Conservation (phyloP, 2,888 invertebrate species). For the Standfussiana lucernea region DNA sequence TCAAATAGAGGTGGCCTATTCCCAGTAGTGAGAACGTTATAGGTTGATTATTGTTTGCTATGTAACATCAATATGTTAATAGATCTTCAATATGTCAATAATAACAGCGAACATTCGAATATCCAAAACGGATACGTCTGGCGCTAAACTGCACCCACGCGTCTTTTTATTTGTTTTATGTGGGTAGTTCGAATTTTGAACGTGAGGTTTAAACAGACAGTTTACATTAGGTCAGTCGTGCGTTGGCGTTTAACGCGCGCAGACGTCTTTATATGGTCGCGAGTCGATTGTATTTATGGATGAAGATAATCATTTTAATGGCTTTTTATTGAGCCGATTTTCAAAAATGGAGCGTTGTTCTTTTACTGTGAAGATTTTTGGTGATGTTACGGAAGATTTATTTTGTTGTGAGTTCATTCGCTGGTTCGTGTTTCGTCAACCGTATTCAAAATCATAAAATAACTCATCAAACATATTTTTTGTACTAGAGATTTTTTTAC, state of each 20-base stretch:
- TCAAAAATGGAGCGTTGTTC: slow-evolving; percentile 30
- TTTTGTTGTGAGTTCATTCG: slow-evolving; percentile 3
- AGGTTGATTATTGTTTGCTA: neutral
- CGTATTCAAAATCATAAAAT: too few species aligned
- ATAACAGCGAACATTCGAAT: slow-evolving; percentile 44
- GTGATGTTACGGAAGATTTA: slow-evolving; percentile 28
- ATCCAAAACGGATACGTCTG: slow-evolving; percentile 45
- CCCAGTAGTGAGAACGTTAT: neutral
- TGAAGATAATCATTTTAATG: slow-evolving; percentile 57
- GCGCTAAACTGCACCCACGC: slow-evolving; percentile 63
- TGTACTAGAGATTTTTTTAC: too few species aligned
- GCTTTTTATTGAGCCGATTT: slow-evolving; percentile 46
- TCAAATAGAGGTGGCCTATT: neutral
- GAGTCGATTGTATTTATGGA: slow-evolving; percentile 56
- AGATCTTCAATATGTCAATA: slow-evolving; percentile 42
- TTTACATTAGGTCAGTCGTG: slow-evolving; percentile 68
- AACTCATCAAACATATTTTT: too few species aligned
- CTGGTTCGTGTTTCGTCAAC: slow-evolving; percentile 8
- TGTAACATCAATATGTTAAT: slow-evolving; percentile 40
- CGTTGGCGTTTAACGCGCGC: slow-evolving; percentile 72
- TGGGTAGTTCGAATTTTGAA: slow-evolving; percentile 70
- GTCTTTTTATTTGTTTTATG: slow-evolving; percentile 61
- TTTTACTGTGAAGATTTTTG: slow-evolving; percentile 17
- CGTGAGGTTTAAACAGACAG: slow-evolving; percentile 58
- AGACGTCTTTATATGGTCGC: slow-evolving; percentile 67